phyloP scores from a whole-genome alignment of 2,888 invertebrate genomes.

The Andrena minutula region DNA sequence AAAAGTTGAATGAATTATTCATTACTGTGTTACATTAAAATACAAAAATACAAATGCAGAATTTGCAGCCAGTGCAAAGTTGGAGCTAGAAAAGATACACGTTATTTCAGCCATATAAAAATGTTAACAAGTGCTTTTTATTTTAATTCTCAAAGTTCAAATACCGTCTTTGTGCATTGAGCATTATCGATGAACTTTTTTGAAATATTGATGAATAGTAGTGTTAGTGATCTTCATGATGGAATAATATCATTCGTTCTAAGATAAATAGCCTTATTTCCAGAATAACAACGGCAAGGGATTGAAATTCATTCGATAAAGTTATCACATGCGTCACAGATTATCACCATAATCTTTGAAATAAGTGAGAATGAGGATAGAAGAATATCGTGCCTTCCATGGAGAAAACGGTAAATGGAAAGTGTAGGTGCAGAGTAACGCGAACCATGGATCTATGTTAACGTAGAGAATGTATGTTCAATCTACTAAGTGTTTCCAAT shows the following conservation, averaged over 20 bases:
- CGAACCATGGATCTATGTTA: conserved; percentile 31
- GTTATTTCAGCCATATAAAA: too few relatives aligned
- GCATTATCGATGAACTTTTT: background rate
- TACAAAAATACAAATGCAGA: background rate
- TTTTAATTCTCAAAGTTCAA: too few relatives aligned
- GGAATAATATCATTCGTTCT: background rate
- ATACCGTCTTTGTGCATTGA: too few relatives aligned
- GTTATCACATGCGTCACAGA: background rate
- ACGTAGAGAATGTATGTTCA: conserved; percentile 40
- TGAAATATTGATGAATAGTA: background rate
- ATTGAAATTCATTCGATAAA: conserved; percentile 15
- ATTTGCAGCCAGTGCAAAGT: background rate
- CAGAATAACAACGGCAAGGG: background rate
- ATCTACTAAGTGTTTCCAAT: conserved; percentile 40
- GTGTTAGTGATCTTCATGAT: background rate
- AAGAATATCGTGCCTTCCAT: conserved; percentile 8
- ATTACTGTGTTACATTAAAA: background rate
- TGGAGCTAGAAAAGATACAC: background rate
- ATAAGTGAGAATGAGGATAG: conserved; percentile 19
- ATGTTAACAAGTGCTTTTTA: too few relatives aligned
- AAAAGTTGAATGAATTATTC: background rate
- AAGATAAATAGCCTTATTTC: background rate
- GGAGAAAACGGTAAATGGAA: conserved; percentile 9
- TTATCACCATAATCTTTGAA: conserved; percentile 12
- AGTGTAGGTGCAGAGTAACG: conserved; percentile 25